phyloP scores from a whole-genome alignment of 2,888 invertebrate genomes.

The Listrodromus nycthemerus region DNA sequence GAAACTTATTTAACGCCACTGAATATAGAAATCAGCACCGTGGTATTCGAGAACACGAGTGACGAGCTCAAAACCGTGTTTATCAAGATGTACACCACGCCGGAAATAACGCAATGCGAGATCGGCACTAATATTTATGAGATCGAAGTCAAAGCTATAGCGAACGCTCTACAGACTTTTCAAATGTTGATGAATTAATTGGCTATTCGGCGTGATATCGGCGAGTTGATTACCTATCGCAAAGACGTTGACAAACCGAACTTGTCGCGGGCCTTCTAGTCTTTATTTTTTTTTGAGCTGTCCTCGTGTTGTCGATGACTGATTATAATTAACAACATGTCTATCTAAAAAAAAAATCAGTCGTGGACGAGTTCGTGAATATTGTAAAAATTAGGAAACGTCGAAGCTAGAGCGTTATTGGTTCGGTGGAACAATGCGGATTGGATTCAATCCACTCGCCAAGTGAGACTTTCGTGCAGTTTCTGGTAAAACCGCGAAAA shows the following conservation, averaged over 20 bases:
- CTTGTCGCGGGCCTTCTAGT: background rate
- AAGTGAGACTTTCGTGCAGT: background rate
- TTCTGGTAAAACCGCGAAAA: background rate
- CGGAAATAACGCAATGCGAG: slow-evolving; percentile 72
- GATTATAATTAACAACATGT: too few species aligned
- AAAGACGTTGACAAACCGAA: background rate
- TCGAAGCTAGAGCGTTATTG: background rate
- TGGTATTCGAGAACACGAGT: background rate
- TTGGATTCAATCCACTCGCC: slow-evolving; percentile 5
- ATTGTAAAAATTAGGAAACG: background rate
- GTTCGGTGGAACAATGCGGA: background rate
- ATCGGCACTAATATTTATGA: slow-evolving; percentile 59
- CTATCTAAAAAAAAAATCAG: too few species aligned
- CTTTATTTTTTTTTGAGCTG: background rate
- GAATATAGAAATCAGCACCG: slow-evolving; percentile 58
- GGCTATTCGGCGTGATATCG: background rate
- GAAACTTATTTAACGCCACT: slow-evolving; percentile 54
- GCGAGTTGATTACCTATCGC: background rate
- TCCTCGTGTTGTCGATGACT: background rate
- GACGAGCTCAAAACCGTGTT: slow-evolving; percentile 33
- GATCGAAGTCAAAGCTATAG: slow-evolving; percentile 63
- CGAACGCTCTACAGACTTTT: slow-evolving; percentile 63
- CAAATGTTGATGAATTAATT: slow-evolving; percentile 47
- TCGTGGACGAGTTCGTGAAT: background rate
- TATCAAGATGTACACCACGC: slow-evolving; percentile 72